Base-by-base conservation (phyloP, 1,140 invertebrate species). In the Meloidogyne hapla region DNA sequence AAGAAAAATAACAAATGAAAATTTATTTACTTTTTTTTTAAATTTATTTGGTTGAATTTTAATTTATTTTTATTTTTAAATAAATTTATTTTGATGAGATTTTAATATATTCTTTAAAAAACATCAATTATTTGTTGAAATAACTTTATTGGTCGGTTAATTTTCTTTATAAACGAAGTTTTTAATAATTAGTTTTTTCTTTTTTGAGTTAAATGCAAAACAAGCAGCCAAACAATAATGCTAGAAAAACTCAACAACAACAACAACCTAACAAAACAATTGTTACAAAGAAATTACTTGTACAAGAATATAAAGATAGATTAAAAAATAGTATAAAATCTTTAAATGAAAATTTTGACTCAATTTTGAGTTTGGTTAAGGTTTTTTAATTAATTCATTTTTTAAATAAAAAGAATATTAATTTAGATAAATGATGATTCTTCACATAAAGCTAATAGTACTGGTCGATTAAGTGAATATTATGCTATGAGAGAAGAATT, bases 311-410 rank as follows among this genome's bases (percentile, higher is more conserved):
- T 67, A 62, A 63, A 63, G 45, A 42, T 26, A 56, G 80, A 12
- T 45, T 81, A 28, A 79, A 81, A 33, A 61, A 80, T 64, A 81
- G 40, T 68, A 68, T 83, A 1, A 81, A 71, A 62, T 74, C 81
- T 4, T 63, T 81, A 21, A 77, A 73, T 48, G 80, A 81, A 9
- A 79, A 81, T 64, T 48, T 81, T 61, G 26, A 61, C 12, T 12
- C 33, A 26, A 81, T 81, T 40, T 40, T 81, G 18, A 8, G 23
- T 21, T 21, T 73, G 12, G 76, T 83, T 15, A 81, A 83, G 81
- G 80, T 81, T 28, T 64, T n/a, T 26, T 62, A n/a, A n/a, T n/a
- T n/a, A n/a, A n/a, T 63, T 74, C 5, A 73, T 25, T 21, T 66
- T 28, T 70, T 15, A 21, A 26, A 42, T 69, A 69, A 12, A 64